phyloP scores from a whole-genome alignment of 2,888 invertebrate genomes.

The Diogma glabrata region DNA sequence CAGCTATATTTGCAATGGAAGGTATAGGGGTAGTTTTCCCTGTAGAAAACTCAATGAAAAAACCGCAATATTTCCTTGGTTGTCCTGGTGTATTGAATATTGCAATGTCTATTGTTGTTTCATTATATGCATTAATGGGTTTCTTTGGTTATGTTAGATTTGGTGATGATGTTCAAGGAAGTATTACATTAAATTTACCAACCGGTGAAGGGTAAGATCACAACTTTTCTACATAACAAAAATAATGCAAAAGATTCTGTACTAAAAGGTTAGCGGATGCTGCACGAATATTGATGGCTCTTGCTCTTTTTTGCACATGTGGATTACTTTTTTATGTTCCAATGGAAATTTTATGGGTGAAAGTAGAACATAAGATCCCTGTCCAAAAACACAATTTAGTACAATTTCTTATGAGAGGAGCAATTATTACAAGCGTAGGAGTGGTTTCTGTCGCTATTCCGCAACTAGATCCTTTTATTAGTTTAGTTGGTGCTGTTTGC shows the following conservation, averaged over 20 bases:
- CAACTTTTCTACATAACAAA: constrained; percentile 21
- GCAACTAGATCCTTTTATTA: constrained; percentile 74
- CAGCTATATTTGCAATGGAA: constrained; percentile 95
- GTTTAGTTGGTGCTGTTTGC: constrained; percentile 71
- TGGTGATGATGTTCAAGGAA: constrained; percentile 57
- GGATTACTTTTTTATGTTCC: constrained; percentile 92
- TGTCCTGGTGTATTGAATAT: constrained; percentile 77
- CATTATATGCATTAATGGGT: constrained; percentile 70
- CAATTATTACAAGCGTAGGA: constrained; percentile 43
- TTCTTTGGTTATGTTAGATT: constrained; percentile 84
- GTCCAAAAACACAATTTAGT: constrained; percentile 34
- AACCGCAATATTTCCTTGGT: constrained; percentile 67
- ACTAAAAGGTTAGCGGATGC: too few relatives aligned
- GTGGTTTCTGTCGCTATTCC: constrained; percentile 68
- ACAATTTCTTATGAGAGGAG: constrained; percentile 31
- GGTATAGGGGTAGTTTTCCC: constrained; percentile 84
- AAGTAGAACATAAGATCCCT: constrained; percentile 41
- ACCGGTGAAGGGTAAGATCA: constrained; percentile 50
- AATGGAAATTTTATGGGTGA: constrained; percentile 79
- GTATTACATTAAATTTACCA: constrained; percentile 77
- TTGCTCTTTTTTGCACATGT: constrained; percentile 86
- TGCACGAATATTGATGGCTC: constrained; percentile 74
- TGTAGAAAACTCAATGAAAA: constrained; percentile 86
- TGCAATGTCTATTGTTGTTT: constrained; percentile 72
- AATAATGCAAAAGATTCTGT: constrained; percentile 34